These are phyloP conservation scores for Plemyria rubiginata DNA, from an alignment of 2,888 invertebrate genomes.

Conservation along the genomic window DNA sequence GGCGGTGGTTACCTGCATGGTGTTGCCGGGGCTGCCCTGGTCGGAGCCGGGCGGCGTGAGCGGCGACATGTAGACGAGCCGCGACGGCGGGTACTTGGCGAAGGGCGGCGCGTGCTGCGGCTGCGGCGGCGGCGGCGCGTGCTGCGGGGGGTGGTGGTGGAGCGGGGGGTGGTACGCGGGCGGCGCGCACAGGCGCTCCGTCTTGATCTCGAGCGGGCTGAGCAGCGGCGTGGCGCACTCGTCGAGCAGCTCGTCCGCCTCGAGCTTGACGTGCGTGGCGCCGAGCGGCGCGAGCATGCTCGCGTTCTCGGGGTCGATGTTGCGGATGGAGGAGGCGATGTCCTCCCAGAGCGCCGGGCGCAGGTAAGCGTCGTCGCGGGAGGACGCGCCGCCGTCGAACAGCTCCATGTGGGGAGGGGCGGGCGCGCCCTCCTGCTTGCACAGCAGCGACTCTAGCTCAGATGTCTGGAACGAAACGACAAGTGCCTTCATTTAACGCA, in stretches of 20 bases:
- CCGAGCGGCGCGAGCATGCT: constrained; percentile 91
- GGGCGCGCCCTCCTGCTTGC: constrained; percentile 90
- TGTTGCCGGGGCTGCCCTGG: constrained; percentile 92
- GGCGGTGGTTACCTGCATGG: constrained; percentile 81
- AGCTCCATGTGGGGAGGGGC: constrained; percentile 86
- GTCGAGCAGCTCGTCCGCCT: constrained; percentile 87
- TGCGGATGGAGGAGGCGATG: constrained; percentile 95
- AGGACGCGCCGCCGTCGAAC: constrained; percentile 81
- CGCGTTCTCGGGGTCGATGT: constrained; percentile 95
- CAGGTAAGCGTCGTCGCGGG: constrained; percentile 93
- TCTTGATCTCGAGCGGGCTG: constrained; percentile 92
- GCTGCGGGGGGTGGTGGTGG: constrained; percentile 82
- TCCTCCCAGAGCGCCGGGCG: constrained; percentile 96
- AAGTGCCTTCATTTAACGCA: not conserved
- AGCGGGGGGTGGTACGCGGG: constrained; percentile 70
- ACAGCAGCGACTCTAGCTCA: constrained; percentile 92
- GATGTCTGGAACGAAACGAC: constrained; percentile 86
- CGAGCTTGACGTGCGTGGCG: constrained; percentile 90
- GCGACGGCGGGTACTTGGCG: constrained; percentile 77
- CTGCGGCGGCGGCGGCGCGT: constrained; percentile 62
- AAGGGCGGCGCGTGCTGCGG: constrained; percentile 67
- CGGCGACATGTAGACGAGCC: constrained; percentile 91
- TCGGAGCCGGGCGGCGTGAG: constrained; percentile 95
- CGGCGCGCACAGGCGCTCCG: constrained; percentile 87
- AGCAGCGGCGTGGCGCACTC: constrained; percentile 88